Base-by-base conservation (phyloP, 2,888 invertebrate genomes). In the Spilarctia lutea region DNA sequence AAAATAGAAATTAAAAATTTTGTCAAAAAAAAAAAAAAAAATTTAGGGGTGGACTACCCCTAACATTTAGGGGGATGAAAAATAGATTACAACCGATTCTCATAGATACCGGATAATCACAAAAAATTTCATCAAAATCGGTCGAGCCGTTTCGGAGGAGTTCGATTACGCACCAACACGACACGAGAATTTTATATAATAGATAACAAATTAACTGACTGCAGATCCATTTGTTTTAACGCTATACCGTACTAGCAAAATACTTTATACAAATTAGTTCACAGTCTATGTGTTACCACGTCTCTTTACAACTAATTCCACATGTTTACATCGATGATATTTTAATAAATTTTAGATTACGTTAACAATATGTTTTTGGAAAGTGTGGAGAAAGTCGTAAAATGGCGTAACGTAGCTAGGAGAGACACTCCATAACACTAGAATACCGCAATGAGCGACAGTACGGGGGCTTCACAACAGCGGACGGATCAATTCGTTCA, bases 401-500 rank as follows among this genome's bases (percentile, higher is more conserved):
- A 72, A 75, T 74, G 39, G 70, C 65, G 66, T 65, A 75, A 76
- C 77, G 72, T 74, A 67, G 77, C 71, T 65, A 74, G 71, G 63
- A 76, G 73, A 73, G 76, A 81, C 76, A 83, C 82, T 81, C 77
- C 81, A 81, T 79, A 68, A 75, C 73, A 79, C 82, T 81, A 87
- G 87, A 90, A 84, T 85, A 87, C 88, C 89, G 87, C 90, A 88
- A 86, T 86, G 90, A 88, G 85, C 84, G 88, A 88, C 90, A 88
- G 89, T 88, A 85, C 90, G 91, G 94, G 83, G 94, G 88, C 89
- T 89, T 90, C 89, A 88, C 90, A 90, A 89, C 91, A 87, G 92
- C 94, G 94, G 94, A 94, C 94, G 94, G 94, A 94, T 93, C 91
- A 91, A 88, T 94, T 93, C 94, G 93, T 92, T 93, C 91, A 91